Base-by-base conservation (phyloP, 2,113 vertebrate species). In the Deroptyus accipitrinus region DNA sequence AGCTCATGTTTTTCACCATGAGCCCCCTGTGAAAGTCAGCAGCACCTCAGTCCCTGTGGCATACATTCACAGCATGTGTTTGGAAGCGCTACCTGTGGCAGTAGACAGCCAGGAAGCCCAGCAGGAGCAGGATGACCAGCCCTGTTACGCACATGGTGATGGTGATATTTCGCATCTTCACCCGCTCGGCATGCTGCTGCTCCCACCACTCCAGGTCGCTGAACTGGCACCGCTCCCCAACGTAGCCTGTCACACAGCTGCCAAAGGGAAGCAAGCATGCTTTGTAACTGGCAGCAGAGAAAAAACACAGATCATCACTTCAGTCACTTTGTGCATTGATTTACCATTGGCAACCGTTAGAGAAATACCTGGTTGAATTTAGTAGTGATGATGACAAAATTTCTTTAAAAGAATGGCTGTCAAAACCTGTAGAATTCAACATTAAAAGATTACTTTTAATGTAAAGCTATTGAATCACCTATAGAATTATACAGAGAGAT, bases 171-270 rank as follows among this genome's bases (percentile, higher is more conserved):
- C 94, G 95, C 66, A 94, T 98, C 97, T 98, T 98, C 62, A 98
- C 96, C 9, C 95, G 88, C 86, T 98, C 97, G 0, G 97, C 84
- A 1, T 97, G 97, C 75, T 98, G 99, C 86, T 99, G 97, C 13
- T 99, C 98, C 99, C 99, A 98, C 98, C 99, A 99, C 62, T 98
- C 97, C 95, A 99, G 91, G 85, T 99, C 99, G 10, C 97, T 98
- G 98, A 98, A 98, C 97, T 99, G 98, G 94, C 99, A 99, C 10
- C 99, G 98, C 86, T 99, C 98, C 3, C 99, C 99, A 2, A 99
- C 90, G 19, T 97, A 99, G 55, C 99, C 99, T 0, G 95, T 69
- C 5, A 97, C 89, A 70, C 99, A 99, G 82, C 99, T 99, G 96
- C 69, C 92, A 74, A 70, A 96, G 67, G 22, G 41, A 62, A 88